Evolutionary conservation across 2,888 invertebrate species (phyloP).

Genomic region (Drosophila paranaensis): DNA sequence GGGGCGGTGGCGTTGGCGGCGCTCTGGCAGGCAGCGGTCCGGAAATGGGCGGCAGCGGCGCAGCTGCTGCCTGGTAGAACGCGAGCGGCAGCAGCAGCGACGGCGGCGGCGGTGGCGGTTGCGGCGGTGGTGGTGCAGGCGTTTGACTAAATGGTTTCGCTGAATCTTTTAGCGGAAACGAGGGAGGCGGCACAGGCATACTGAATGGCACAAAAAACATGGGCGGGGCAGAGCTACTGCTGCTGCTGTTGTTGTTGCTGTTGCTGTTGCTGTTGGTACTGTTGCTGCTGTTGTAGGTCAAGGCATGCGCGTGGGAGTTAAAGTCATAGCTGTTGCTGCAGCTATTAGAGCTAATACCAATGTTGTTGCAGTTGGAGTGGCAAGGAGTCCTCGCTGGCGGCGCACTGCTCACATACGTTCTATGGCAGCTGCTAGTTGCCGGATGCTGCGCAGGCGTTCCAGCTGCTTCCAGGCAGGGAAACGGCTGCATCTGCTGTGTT

Average conservation of each 20-base stretch:
- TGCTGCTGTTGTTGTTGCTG: not conserved
- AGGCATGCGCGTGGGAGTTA: not conserved
- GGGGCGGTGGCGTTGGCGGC: constrained; percentile 21
- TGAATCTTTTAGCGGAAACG: constrained; percentile 6
- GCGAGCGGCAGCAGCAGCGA: constrained; percentile 50
- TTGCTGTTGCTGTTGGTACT: not conserved
- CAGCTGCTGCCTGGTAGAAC: constrained; percentile 25
- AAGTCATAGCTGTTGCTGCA: constrained; percentile 20
- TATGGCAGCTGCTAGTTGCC: constrained; percentile 2
- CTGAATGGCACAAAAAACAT: constrained; percentile 81
- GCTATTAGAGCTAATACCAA: not conserved
- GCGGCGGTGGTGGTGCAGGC: constrained; percentile 68
- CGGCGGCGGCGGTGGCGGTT: constrained; percentile 58
- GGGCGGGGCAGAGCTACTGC: constrained; percentile 28
- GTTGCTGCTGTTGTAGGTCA: not conserved
- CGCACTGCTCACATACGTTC: constrained; percentile 31
- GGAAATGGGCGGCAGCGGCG: constrained; percentile 7
- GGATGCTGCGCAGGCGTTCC: constrained; percentile 17
- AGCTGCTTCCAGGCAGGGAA: constrained; percentile 19
- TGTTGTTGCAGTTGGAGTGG: constrained; percentile 25
- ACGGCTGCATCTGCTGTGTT: constrained; percentile 48
- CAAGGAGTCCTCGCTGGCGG: constrained; percentile 24
- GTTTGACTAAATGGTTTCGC: constrained; percentile 33
- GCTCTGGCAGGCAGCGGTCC: constrained; percentile 11
- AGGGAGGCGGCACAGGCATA: constrained; percentile 48